Percentiles rank a stretch among this genome's conserved stretches.
phyloP scores from a whole-genome alignment of 2,888 invertebrate genomes.

The Clitarchus hookeri region DNA sequence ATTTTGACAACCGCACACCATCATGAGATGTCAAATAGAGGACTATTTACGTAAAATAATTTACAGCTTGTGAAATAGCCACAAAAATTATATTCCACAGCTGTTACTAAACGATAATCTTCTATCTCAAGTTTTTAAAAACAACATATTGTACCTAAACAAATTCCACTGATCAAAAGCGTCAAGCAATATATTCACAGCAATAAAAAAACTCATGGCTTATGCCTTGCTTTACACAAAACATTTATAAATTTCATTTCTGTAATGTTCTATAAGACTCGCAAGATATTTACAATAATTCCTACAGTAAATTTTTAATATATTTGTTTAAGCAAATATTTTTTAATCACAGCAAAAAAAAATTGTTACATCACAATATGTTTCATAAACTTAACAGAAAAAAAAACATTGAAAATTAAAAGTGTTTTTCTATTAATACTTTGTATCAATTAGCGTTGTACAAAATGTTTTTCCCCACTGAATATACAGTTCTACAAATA shows the following conservation, averaged over 20 bases:
- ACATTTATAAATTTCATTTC: background rate
- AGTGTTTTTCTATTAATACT: too few species aligned
- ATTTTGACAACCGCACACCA: too few species aligned
- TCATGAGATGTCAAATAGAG: too few species aligned
- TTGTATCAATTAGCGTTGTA: too few species aligned
- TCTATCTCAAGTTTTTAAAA: background rate
- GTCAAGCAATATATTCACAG: background rate
- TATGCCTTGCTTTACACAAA: background rate
- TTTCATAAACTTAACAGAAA: too few species aligned
- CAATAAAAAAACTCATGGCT: background rate
- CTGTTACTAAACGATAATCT: background rate
- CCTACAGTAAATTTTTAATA: background rate
- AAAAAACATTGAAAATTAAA: too few species aligned
- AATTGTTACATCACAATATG: too few species aligned
- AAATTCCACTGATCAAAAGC: background rate
- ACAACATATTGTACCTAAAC: background rate
- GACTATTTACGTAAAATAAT: background rate
- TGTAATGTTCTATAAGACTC: background rate
- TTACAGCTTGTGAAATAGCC: background rate
- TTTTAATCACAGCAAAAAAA: too few species aligned
- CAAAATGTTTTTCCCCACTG: too few species aligned
- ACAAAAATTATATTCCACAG: background rate
- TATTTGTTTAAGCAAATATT: too few species aligned
- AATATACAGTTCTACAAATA: too few species aligned
- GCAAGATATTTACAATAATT: background rate